phyloP scores from a whole-genome alignment of 1,140 invertebrate genomes.

The Papilio helenus region DNA sequence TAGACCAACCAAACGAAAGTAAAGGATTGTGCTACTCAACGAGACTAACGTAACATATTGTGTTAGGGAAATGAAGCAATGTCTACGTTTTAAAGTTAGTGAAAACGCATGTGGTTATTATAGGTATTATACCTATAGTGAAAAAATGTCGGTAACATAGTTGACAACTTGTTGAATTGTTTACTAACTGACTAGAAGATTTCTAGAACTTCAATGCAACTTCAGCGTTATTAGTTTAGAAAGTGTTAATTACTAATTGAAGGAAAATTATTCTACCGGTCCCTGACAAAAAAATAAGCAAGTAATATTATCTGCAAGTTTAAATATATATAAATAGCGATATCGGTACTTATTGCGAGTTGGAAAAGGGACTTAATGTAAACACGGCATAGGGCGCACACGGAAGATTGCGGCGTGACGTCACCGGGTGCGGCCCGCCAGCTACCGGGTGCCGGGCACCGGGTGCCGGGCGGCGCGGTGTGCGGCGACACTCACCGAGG shows the following conservation, averaged over 20 bases:
- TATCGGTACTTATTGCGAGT: conserved; percentile 56
- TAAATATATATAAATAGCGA: conserved; percentile 47
- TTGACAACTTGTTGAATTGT: neutral
- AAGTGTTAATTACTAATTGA: conserved; percentile 7
- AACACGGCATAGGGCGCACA: conserved; percentile 51
- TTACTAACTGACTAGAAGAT: neutral
- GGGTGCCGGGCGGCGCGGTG: conserved; percentile 35
- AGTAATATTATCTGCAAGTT: neutral
- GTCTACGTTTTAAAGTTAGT: neutral
- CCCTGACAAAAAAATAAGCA: neutral
- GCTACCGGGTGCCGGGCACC: conserved; percentile 51
- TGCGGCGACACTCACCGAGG: conserved; percentile 72
- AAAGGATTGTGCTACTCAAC: neutral
- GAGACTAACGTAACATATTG: neutral
- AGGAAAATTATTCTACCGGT: neutral
- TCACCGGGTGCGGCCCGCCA: conserved; percentile 62
- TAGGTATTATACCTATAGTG: too few species aligned
- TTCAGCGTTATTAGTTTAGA: neutral
- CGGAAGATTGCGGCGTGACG: conserved; percentile 64
- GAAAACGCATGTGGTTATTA: too few species aligned
- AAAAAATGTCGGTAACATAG: neutral
- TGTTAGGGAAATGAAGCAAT: neutral
- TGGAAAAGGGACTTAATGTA: conserved; percentile 59
- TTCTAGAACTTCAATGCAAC: neutral
- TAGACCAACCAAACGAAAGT: neutral